phyloP scores from a whole-genome alignment of 2,113 vertebrate genomes.

The Podarcis cretensis region DNA sequence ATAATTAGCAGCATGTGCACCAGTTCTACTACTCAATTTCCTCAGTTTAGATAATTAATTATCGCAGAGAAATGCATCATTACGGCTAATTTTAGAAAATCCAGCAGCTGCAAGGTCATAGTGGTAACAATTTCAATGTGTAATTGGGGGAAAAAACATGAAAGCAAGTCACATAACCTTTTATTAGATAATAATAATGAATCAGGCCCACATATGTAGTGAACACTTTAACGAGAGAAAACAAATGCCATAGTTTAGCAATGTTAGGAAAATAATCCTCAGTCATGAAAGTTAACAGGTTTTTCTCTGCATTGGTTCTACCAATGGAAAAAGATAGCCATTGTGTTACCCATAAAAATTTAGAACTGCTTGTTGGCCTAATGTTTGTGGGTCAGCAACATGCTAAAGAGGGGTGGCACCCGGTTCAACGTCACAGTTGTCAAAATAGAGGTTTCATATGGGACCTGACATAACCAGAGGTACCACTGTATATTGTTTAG shows the following conservation, averaged over 20 bases:
- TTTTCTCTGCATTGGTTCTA: background rate
- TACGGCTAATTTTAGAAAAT: conserved; percentile 75
- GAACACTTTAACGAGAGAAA: conserved; percentile 56
- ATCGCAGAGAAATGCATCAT: conserved; percentile 72
- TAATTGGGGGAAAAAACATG: conserved; percentile 69
- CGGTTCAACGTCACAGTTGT: background rate
- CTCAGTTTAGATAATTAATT: conserved; percentile 76
- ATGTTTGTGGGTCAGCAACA: background rate
- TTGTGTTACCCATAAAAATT: background rate
- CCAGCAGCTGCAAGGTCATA: conserved; percentile 73
- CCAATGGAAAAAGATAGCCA: background rate
- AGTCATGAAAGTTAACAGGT: accelerated
- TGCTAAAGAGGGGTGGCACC: background rate
- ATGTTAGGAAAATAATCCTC: conserved; percentile 2
- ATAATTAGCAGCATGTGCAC: conserved; percentile 72
- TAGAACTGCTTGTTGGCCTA: background rate
- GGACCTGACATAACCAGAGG: background rate
- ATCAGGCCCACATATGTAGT: conserved; percentile 37
- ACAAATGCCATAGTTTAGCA: conserved; percentile 47
- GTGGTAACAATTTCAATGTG: conserved; percentile 68
- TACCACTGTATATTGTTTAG: too few relatives aligned
- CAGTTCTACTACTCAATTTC: conserved; percentile 69
- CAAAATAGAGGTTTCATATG: background rate
- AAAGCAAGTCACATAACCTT: conserved; percentile 73
- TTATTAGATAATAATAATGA: conserved; percentile 69